These are phyloP conservation scores for Andrena praecox DNA, from an alignment of 2,888 invertebrate species.

Conservation along the genomic window DNA sequence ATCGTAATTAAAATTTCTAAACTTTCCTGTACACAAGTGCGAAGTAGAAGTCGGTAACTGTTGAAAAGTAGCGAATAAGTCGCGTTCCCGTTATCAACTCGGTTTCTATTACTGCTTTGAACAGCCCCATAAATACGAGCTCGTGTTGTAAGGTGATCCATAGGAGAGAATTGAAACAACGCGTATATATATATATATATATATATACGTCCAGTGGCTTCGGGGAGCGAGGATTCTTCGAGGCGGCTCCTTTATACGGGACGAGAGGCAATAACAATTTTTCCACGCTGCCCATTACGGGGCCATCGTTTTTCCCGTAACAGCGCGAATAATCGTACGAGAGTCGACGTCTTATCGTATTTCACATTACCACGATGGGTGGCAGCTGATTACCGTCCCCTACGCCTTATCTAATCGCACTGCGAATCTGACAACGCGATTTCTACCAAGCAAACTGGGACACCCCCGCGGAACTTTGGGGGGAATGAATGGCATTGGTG, in stretches of 20 bases:
- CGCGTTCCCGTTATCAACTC: neutral
- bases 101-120: neutral
- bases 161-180: neutral
- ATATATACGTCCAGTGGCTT: neutral
- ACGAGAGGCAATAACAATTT: neutral
- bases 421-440: neutral
- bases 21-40: no score
- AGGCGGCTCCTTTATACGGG: neutral
- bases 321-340: slow-evolving; percentile 3
- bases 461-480: neutral
- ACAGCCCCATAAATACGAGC: neutral
- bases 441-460: neutral
- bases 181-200: no score
- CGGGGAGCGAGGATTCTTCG: neutral
- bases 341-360: neutral
- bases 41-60: neutral
- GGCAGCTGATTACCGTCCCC: neutral
- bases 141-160: neutral
- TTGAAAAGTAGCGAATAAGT: neutral
- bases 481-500: no score
- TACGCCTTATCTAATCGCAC: slow-evolving; percentile 21
- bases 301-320: neutral
- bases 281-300: neutral
- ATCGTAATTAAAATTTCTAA: no score
- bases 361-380: slow-evolving; percentile 4